A percentile compares a stretch with the other conserved stretches of the same genome.
phyloP scores from a whole-genome alignment of 2,888 invertebrate genomes.

The Scaptomyza flava region DNA sequence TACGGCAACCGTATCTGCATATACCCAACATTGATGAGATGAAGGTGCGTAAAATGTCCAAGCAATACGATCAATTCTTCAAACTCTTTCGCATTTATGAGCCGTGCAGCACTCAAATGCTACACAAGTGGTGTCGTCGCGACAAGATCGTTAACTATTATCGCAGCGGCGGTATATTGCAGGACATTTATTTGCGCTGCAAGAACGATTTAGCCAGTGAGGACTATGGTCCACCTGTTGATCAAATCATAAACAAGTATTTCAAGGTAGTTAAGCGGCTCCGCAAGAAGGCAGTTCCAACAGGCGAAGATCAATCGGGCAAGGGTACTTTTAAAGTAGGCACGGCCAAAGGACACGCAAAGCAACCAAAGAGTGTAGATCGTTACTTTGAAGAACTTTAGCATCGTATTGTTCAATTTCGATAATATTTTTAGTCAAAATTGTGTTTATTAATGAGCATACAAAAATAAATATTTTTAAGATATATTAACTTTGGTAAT shows the following conservation, averaged over 20 bases:
- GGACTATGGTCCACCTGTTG: not conserved
- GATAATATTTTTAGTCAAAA: not conserved
- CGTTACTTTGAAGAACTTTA: slow-evolving; percentile 39
- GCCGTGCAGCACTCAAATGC: slow-evolving; percentile 32
- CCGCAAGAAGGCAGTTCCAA: slow-evolving; percentile 12
- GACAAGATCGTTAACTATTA: slow-evolving; percentile 12
- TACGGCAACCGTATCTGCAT: slow-evolving; percentile 73
- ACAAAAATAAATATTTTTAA: not conserved
- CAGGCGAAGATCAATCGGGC: not conserved
- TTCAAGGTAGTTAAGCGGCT: slow-evolving; percentile 23
- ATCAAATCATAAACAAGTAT: slow-evolving; percentile 30
- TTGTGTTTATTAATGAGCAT: not conserved
- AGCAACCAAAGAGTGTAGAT: slow-evolving; percentile 6
- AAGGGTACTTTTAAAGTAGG: not conserved
- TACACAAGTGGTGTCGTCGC: slow-evolving; percentile 69
- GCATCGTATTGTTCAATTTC: not conserved
- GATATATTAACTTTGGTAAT: too few species aligned
- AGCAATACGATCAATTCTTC: slow-evolving; percentile 73
- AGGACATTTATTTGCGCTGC: slow-evolving; percentile 38
- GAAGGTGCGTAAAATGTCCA: slow-evolving; percentile 50
- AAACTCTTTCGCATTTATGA: slow-evolving; percentile 66
- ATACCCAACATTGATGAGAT: slow-evolving; percentile 67
- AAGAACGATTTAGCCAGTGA: slow-evolving; percentile 10
- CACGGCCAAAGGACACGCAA: not conserved
- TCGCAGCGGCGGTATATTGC: slow-evolving; percentile 17